Evolutionary conservation across 1,140 invertebrate genomes (phyloP).

Genomic region (Sipha flava): DNA sequence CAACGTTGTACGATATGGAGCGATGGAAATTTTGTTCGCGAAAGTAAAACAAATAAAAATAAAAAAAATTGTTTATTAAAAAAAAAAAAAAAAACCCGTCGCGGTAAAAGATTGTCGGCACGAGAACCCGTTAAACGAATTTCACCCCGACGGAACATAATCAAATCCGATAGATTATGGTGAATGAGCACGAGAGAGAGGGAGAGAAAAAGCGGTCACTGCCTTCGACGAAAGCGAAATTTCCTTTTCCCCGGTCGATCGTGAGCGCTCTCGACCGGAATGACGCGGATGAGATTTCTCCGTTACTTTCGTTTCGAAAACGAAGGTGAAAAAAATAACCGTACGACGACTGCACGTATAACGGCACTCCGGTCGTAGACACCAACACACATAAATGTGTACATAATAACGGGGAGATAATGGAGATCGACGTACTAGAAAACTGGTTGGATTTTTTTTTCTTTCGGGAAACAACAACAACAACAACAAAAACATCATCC

Average conservation of each 20-base stretch:
- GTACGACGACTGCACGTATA: not conserved
- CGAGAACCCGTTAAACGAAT: too few species aligned
- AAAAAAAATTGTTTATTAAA: too few species aligned
- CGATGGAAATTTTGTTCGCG: too few species aligned
- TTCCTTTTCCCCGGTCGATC: constrained; percentile 5
- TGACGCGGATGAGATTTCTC: constrained; percentile 17
- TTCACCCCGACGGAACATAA: too few species aligned
- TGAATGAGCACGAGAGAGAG: too few species aligned
- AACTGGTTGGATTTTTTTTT: constrained; percentile 6
- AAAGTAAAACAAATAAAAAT: too few species aligned
- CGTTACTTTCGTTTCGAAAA: constrained; percentile 33
- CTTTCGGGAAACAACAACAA: not conserved
- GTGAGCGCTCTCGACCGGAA: not conserved
- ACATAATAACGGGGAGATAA: not conserved
- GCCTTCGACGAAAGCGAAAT: constrained; percentile 24
- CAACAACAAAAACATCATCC: not conserved
- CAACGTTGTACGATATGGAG: too few species aligned
- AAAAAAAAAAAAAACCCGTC: too few species aligned
- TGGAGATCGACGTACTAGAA: not conserved
- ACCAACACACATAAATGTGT: not conserved
- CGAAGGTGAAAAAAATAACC: constrained; percentile 28
- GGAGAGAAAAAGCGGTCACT: not conserved
- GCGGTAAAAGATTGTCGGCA: too few species aligned
- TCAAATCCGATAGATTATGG: too few species aligned
- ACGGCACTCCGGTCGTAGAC: not conserved